These are phyloP conservation scores for Abscondita cerata DNA, from an alignment of 2,888 invertebrate genomes.

Conservation along the genomic window DNA sequence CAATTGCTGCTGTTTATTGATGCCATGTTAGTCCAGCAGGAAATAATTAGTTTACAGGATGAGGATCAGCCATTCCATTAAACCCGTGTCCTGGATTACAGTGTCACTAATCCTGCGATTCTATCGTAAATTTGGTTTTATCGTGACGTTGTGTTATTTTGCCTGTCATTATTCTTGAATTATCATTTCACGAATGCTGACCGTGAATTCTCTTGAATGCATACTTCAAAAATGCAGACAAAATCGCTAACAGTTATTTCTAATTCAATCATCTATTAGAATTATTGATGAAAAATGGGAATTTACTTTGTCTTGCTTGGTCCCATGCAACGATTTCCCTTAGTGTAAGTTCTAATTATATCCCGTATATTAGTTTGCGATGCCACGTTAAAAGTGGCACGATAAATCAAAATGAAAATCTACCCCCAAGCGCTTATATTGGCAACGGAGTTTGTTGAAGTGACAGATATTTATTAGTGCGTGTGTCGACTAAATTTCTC, in stretches of 20 bases:
- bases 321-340: too few relatives aligned
- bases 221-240: constrained; percentile 10
- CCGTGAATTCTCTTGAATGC: constrained; percentile 8
- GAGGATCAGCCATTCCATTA: constrained; percentile 48
- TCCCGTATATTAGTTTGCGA: constrained; percentile 8
- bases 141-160: constrained; percentile 47
- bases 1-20: constrained; percentile 37
- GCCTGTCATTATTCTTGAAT: constrained; percentile 38
- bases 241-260: constrained; percentile 11
- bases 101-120: constrained; percentile 51
- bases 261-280: constrained; percentile 11
- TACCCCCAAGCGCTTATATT: constrained; percentile 36
- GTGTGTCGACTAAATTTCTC: constrained; percentile 38
- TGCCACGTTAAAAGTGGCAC: constrained; percentile 31
- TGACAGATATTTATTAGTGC: constrained; percentile 39
- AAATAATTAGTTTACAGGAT: constrained; percentile 51
- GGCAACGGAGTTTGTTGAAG: constrained; percentile 35
- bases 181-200: constrained; percentile 17
- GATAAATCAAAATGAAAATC: constrained; percentile 38
- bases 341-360: too few relatives aligned
- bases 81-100: constrained; percentile 48
- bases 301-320: too few relatives aligned
- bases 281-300: too few relatives aligned
- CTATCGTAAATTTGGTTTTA: constrained; percentile 52
- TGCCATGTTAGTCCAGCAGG: constrained; percentile 38